phyloP scores from a whole-genome alignment of 2,113 vertebrate species.

The Brachyhypopomus occidentalis region DNA sequence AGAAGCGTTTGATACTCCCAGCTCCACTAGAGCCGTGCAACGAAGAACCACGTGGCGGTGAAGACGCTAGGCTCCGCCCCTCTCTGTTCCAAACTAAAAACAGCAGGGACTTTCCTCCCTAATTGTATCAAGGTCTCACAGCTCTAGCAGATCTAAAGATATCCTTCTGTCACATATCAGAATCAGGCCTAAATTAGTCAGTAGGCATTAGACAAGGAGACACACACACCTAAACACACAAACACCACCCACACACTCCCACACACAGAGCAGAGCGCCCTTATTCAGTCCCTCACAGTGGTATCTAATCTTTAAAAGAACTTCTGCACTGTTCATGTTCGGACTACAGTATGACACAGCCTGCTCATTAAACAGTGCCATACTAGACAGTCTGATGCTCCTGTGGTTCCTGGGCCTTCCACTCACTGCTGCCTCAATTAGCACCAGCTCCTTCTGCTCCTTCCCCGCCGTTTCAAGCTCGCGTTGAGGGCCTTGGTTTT shows the following conservation, averaged over 20 bases:
- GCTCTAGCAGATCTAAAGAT: conserved; percentile 32
- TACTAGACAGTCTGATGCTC: not conserved
- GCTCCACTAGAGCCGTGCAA: not conserved
- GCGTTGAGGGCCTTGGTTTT: too few relatives aligned
- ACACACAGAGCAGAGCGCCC: not conserved
- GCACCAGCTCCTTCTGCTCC: not conserved
- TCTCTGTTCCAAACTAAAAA: not conserved
- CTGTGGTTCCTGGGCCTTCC: not conserved
- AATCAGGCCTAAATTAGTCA: conserved; percentile 21
- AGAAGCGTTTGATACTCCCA: not conserved
- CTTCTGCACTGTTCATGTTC: not conserved
- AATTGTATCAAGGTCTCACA: conserved; percentile 36
- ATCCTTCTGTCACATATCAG: conserved; percentile 14
- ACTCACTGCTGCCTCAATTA: conserved; percentile 1
- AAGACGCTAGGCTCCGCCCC: not conserved
- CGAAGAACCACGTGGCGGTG: conserved; percentile 7
- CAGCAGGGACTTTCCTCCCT: conserved; percentile 35
- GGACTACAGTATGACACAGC: not conserved
- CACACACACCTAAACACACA: conserved; percentile 2
- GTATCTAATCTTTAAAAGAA: conserved; percentile 13
- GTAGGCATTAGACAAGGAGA: not conserved
- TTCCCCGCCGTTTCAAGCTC: not conserved
- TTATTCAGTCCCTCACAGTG: conserved; percentile 10
- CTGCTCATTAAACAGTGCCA: conserved; percentile 3
- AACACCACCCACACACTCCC: not conserved